These are phyloP conservation scores for Festucalex cinctus DNA, from an alignment of 2,113 vertebrate genomes.

Conservation along the genomic window DNA sequence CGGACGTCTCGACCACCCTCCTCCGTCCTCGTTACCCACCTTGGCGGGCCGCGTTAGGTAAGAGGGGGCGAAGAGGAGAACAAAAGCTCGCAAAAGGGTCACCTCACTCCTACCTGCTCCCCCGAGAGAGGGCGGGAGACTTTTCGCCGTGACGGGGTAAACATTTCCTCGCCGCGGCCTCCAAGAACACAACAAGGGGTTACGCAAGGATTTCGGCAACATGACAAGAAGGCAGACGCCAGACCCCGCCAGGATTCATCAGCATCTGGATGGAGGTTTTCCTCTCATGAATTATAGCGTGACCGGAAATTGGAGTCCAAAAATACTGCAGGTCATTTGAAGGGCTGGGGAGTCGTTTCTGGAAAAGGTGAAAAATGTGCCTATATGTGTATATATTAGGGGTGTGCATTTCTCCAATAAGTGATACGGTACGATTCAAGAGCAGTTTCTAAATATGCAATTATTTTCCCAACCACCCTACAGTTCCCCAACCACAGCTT, in stretches of 20 bases:
- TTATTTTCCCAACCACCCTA: too few species aligned
- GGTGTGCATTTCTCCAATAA: too few species aligned
- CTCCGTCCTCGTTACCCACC: conserved; percentile 2
- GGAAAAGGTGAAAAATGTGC: too few species aligned
- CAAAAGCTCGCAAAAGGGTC: conserved; percentile 39
- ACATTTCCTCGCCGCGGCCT: conserved; percentile 69
- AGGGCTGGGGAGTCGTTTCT: background rate
- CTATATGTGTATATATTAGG: too few species aligned
- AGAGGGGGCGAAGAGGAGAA: conserved; percentile 20
- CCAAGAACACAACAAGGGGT: conserved; percentile 65
- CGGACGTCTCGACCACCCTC: conserved; percentile 1
- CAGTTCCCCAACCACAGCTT: conserved; percentile 74
- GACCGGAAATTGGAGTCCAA: background rate
- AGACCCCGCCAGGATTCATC: background rate
- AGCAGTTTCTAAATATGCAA: too few species aligned
- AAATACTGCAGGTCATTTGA: conserved; percentile 1
- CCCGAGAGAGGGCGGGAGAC: conserved; percentile 71
- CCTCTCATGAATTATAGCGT: background rate
- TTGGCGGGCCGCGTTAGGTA: conserved; percentile 3
- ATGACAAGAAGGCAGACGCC: background rate
- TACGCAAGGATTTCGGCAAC: conserved; percentile 38
- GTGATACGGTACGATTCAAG: too few species aligned
- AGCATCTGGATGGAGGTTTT: conserved; percentile 8
- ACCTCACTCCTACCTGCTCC: conserved; percentile 64
- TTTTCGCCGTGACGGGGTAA: conserved; percentile 67